A percentile compares a stretch with the other conserved stretches of the same genome.
Conservation (phyloP, 2,113 vertebrate species). For the Mormyrus lacerda region DNA sequence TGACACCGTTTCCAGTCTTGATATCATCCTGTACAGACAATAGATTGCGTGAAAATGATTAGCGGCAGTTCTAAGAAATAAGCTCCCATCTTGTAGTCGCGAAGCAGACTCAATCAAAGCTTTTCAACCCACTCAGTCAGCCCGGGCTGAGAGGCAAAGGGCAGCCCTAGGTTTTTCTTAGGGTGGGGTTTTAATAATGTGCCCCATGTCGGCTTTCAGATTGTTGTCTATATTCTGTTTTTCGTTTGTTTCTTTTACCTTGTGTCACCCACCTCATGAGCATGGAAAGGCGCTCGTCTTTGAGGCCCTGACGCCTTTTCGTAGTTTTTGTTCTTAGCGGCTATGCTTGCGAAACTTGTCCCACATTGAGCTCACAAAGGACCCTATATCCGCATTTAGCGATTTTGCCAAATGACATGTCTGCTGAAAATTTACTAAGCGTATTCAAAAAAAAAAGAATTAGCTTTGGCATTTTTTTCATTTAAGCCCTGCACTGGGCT, state of each 20-base stretch:
- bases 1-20: not conserved
- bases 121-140: not conserved
- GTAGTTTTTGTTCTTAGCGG: not conserved
- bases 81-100: not conserved
- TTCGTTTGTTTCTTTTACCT: not conserved
- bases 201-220: not conserved
- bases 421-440: not conserved
- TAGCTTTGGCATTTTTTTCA: not conserved
- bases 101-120: not conserved
- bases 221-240: not conserved
- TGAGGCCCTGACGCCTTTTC: not conserved
- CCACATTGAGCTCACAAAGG: not conserved
- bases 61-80: not conserved
- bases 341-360: not conserved
- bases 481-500: not conserved
- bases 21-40: not conserved
- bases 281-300: not conserved
- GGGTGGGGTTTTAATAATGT: not conserved
- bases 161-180: not conserved
- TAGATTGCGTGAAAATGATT: not conserved
- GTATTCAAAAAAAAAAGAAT: not conserved
- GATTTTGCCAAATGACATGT: not conserved
- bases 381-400: not conserved
- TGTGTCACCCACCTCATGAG: not conserved
- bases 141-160: not conserved